Conservation (phyloP, 2,888 invertebrate genomes). For the Spatulosminthurus flaviceps region DNA sequence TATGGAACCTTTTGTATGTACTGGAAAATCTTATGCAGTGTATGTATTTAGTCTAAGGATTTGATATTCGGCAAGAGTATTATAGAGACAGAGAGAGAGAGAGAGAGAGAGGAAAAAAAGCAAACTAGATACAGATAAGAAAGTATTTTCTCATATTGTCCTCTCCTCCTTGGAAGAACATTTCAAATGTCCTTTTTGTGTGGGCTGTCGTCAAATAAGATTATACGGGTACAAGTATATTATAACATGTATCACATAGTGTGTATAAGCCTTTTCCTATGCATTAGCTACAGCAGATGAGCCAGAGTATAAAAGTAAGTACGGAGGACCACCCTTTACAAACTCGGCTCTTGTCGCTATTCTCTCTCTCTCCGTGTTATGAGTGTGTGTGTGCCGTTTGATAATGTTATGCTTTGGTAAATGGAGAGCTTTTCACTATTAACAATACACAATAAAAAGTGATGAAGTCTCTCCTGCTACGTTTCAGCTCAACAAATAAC, state of each 20-base stretch:
- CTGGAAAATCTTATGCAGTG: no score
- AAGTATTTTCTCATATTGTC: slow-evolving; percentile 29
- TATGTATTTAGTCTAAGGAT: no score
- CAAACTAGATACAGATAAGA: slow-evolving; percentile 18
- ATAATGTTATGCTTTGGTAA: slow-evolving; percentile 2
- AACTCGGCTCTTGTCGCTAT: background rate
- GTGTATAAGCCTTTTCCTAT: background rate
- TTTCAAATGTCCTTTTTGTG: slow-evolving; percentile 46
- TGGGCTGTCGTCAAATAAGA: slow-evolving; percentile 49
- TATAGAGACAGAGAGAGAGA: background rate
- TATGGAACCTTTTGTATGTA: background rate
- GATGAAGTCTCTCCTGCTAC: slow-evolving; percentile 18
- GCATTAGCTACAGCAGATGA: background rate
- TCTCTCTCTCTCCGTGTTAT: no score
- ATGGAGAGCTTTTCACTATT: slow-evolving; percentile 18
- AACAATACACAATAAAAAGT: slow-evolving; percentile 18
- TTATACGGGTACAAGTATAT: slow-evolving; percentile 25
- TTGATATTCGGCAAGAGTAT: no score
- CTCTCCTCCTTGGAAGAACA: slow-evolving; percentile 1
- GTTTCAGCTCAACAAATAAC: slow-evolving; percentile 9
- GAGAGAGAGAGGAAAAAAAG: background rate
- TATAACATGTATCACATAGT: background rate
- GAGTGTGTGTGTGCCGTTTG: slow-evolving; percentile 13
- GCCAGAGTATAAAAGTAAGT: slow-evolving; percentile 18
- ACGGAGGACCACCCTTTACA: slow-evolving; percentile 12